Percentiles rank a stretch among this genome's conserved stretches.
Evolutionary conservation across 2,113 vertebrate species (phyloP).

Genomic region (Cnemophilus loriae): DNA sequence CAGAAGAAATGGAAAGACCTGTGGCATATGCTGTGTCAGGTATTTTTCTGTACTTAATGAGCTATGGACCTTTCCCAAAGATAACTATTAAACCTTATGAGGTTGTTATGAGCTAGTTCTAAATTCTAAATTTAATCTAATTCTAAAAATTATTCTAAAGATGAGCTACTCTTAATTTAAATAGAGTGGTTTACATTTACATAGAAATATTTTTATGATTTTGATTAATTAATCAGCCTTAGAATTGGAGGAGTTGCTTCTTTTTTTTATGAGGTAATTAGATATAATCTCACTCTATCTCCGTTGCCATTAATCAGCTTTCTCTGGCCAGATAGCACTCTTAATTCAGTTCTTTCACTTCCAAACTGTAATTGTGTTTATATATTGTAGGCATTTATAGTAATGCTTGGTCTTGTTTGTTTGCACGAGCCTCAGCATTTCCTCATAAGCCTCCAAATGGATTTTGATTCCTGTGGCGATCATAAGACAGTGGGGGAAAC

Average conservation of each 20-base stretch:
- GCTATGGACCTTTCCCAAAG: neutral
- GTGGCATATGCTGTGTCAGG: neutral
- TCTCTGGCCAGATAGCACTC: neutral
- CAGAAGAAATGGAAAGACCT: neutral
- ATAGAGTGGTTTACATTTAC: neutral
- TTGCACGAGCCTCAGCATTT: neutral
- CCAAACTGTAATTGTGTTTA: neutral
- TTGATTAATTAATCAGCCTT: neutral
- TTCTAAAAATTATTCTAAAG: neutral
- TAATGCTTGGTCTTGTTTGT: neutral
- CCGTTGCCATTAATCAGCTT: neutral
- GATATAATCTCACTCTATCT: neutral
- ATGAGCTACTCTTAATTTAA: neutral
- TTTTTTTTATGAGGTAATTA: neutral
- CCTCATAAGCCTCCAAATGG: neutral
- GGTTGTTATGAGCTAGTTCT: neutral
- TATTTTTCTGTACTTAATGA: neutral
- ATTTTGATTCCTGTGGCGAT: neutral
- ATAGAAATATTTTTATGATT: neutral
- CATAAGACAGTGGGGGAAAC: neutral
- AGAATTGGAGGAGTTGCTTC: neutral
- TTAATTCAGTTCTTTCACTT: neutral
- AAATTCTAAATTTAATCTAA: neutral
- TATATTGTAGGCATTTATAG: neutral
- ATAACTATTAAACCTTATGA: neutral